Evolutionary conservation across 1,140 invertebrate species (phyloP).

Genomic region (Rhynchophorus ferrugineus): DNA sequence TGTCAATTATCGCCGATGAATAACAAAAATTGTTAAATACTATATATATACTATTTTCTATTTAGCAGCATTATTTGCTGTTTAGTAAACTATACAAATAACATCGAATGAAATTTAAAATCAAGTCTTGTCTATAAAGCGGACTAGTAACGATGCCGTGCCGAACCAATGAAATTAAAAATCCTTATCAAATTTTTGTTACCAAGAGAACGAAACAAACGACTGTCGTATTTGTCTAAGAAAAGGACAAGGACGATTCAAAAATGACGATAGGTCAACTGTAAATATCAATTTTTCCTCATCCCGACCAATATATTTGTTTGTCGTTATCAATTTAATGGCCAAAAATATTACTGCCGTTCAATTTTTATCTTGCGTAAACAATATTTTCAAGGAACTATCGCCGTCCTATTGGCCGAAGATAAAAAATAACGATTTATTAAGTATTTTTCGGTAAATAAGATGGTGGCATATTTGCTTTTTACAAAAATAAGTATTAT

Average conservation of each 20-base stretch:
- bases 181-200: constrained; percentile 2
- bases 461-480: neutral
- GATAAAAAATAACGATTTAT: neutral
- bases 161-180: neutral
- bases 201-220: neutral
- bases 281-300: constrained; percentile 1
- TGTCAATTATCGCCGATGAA: no score
- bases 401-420: neutral
- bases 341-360: neutral
- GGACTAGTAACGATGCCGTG: no score
- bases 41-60: no score
- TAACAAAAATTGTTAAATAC: no score
- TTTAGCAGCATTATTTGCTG: no score
- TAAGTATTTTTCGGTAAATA: neutral
- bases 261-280: neutral
- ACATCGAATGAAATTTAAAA: no score
- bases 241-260: neutral
- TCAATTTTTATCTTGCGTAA: constrained; percentile 5
- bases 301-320: neutral
- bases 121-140: no score
- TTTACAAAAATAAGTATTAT: neutral
- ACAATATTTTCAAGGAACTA: neutral
- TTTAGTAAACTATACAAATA: no score
- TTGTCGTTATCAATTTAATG: neutral
- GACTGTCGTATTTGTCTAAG: neutral